phyloP scores from a whole-genome alignment of 64 coral and sea anemone species.

The Porites lutea region DNA sequence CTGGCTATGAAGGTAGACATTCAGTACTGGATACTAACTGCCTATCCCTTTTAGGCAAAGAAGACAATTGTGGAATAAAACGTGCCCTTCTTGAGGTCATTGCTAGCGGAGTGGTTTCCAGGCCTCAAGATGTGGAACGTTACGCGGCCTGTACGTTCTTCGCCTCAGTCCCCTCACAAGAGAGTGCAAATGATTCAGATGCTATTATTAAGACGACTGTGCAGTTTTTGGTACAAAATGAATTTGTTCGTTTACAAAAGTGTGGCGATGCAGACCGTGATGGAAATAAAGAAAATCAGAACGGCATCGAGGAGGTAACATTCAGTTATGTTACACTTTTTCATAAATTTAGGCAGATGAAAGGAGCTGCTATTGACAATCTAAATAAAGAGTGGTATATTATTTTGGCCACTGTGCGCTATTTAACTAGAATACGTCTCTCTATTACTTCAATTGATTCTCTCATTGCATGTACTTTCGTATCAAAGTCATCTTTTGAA shows the following conservation, averaged over 20 bases:
- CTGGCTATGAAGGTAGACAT: no score
- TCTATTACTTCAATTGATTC: no score
- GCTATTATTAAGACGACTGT: slow-evolving; percentile 70
- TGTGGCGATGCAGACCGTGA: slow-evolving; percentile 31
- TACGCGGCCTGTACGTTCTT: slow-evolving; percentile 95
- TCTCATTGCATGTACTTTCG: no score
- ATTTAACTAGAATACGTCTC: no score
- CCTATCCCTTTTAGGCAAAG: slow-evolving; percentile 56
- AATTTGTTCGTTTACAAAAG: slow-evolving; percentile 85
- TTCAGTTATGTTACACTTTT: no score
- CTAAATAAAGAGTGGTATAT: no score
- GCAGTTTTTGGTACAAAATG: slow-evolving; percentile 85
- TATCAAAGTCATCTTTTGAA: no score
- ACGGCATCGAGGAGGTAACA: slow-evolving; percentile 1
- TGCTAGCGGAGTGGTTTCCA: slow-evolving; percentile 84
- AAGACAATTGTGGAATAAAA: slow-evolving; percentile 89
- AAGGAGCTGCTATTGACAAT: no score
- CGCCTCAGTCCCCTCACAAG: slow-evolving; percentile 65
- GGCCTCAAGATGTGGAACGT: slow-evolving; percentile 79
- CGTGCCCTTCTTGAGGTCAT: slow-evolving; percentile 96
- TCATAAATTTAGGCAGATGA: no score
- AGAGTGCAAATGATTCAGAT: slow-evolving; percentile 27
- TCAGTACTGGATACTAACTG: neutral
- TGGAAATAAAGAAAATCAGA: slow-evolving; percentile 10
- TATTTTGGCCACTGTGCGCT: no score